Evolutionary conservation across 2,113 vertebrate genomes (phyloP), one percentile per base, ranked within the genome.

Genomic region (Chelonoidis abingdonii): DNA sequence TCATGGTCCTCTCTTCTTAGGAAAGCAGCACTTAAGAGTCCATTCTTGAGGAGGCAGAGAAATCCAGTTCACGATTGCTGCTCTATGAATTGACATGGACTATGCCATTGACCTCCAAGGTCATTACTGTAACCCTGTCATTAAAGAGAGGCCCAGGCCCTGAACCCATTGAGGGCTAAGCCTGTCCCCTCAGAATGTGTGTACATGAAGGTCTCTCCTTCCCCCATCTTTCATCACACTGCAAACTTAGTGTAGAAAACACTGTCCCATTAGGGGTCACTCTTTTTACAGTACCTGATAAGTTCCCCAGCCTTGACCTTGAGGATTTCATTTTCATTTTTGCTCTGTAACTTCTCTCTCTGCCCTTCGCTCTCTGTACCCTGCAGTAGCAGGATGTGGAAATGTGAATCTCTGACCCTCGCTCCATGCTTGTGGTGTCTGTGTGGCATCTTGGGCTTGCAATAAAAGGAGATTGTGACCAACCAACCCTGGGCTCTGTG

Each of bases 391-490:
- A 89, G 56, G 83, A 86, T 93, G 62, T 10, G 3, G 83, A 79
- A 94, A 86, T 92, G 80, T 89, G 87, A 89, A 80, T 81, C 44
- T 89, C 62, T 86, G 82, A 89, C 19, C 89, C 54, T 91, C 89
- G 80, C 69, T 57, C 89, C 93, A 49, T 95, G 84, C 83, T 95
- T 96, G 76, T 93, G 65, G 22, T 59, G 57, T 90, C 62, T 96
- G 0, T 57, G 65, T 91, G 80, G 49, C 80, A 92, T 56, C 91
- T 85, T 91, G 31, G 62, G 91, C 41, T 95, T 95, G 53, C 88
- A 97, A 96, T 95, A 96, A 97, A 96, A 97, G 47, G 14, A 93
- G 29, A 94, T 84, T 8, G 16, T 90, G 78, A 14, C 31, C 87
- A 96, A 86, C 92, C 69, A 81, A 57, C 65, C 31, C 75, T 72